Conservation (phyloP, 2,888 invertebrate genomes). For the Junonia oenone region DNA sequence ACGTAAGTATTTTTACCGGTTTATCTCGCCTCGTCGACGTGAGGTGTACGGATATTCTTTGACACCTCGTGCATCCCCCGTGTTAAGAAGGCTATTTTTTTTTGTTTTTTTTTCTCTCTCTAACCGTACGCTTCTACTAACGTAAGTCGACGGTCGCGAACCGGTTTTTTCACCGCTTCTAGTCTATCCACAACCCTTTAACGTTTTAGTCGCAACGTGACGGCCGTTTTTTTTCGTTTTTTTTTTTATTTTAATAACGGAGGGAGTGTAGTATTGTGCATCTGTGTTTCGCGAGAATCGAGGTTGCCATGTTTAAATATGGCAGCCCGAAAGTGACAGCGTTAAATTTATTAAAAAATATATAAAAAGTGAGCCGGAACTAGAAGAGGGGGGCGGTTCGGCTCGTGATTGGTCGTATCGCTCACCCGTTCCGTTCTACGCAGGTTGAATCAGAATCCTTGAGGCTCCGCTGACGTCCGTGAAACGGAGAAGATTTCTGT, state of each 20-base stretch:
- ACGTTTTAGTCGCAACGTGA: slow-evolving; percentile 62
- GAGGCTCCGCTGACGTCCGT: slow-evolving; percentile 37
- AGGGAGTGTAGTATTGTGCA: slow-evolving; percentile 78
- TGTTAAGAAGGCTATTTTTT: slow-evolving; percentile 48
- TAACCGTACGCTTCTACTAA: slow-evolving; percentile 77
- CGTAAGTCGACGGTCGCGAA: slow-evolving; percentile 58
- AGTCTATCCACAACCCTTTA: slow-evolving; percentile 77
- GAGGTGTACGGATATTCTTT: slow-evolving; percentile 57
- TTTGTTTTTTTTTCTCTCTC: slow-evolving; percentile 33
- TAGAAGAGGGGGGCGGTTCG: slow-evolving; percentile 71
- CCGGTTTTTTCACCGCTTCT: slow-evolving; percentile 39
- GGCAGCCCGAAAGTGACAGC: slow-evolving; percentile 40
- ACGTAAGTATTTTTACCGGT: slow-evolving; percentile 48
- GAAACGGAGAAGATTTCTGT: slow-evolving; percentile 28
- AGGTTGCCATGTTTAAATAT: slow-evolving; percentile 42
- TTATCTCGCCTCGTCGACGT: slow-evolving; percentile 34
- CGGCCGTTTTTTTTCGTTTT: slow-evolving; percentile 44
- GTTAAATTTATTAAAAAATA: slow-evolving; percentile 8
- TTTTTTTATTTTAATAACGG: slow-evolving; percentile 42
- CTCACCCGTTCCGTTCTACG: slow-evolving; percentile 74
- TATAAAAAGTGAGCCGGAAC: slow-evolving; percentile 55
- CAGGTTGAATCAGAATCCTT: slow-evolving; percentile 78
- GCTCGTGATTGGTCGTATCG: slow-evolving; percentile 59
- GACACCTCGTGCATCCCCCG: slow-evolving; percentile 75
- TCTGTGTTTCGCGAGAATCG: slow-evolving; percentile 61